Conservation (phyloP, 2,113 vertebrate species). For the Saccopteryx bilineata region DNA sequence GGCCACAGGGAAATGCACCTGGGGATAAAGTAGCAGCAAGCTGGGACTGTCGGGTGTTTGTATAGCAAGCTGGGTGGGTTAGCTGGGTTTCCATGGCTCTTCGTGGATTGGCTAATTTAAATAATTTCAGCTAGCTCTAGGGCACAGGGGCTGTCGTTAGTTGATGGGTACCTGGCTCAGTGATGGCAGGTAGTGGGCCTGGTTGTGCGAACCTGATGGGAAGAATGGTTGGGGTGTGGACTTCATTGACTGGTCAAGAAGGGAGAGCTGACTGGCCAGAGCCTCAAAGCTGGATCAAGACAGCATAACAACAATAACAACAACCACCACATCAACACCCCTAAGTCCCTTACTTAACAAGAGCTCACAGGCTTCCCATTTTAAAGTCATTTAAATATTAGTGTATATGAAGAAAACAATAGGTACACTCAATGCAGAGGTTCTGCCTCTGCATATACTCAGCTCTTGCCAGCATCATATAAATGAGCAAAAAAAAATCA, state of each 20-base stretch:
- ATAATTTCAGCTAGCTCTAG: not conserved
- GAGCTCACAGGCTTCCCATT: not conserved
- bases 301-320: not conserved
- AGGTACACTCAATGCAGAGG: not conserved
- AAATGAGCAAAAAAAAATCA: not conserved
- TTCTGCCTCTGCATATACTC: not conserved
- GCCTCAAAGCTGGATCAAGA: not conserved
- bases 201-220: not conserved
- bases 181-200: no score
- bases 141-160: not conserved
- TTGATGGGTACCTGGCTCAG: not conserved
- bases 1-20: not conserved
- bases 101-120: not conserved
- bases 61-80: not conserved
- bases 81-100: not conserved
- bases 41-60: not conserved
- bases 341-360: not conserved
- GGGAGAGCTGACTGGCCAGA: not conserved
- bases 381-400: conserved; percentile 26
- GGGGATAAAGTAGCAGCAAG: not conserved
- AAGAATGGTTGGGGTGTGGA: not conserved
- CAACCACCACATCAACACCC: no score
- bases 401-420: not conserved
- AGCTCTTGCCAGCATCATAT: not conserved
- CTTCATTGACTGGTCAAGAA: not conserved